Percentiles rank a stretch among this genome's conserved stretches.
Evolutionary conservation across 2,888 invertebrate species (phyloP).

Genomic region (Erpobdella octoculata): DNA sequence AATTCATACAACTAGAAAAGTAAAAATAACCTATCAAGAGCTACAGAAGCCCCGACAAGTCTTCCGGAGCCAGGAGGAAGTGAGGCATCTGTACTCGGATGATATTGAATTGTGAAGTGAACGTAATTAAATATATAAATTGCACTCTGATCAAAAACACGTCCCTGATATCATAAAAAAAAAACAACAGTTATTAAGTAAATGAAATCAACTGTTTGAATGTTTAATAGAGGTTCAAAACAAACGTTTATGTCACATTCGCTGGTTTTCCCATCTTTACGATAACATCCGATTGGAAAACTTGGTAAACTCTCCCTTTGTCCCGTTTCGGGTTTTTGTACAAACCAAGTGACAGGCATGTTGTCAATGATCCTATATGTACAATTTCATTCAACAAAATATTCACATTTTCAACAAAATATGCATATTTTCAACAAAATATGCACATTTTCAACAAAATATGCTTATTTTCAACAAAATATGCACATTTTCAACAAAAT

Average conservation of each 20-base stretch:
- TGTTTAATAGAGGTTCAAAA: not conserved
- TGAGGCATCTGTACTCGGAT: conserved; percentile 78
- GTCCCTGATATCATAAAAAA: not conserved
- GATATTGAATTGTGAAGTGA: conserved; percentile 77
- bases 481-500: no score
- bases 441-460: no score
- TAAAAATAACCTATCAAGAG: conserved; percentile 51
- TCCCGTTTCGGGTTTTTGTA: conserved; percentile 14
- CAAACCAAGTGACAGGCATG: conserved; percentile 97
- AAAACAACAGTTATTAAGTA: not conserved
- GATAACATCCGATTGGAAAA: conserved; percentile 93
- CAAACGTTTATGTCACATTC: not conserved
- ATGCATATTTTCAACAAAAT: not conserved
- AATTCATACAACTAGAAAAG: not conserved
- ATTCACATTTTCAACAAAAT: not conserved
- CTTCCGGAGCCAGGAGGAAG: conserved; percentile 70
- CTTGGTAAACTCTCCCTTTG: conserved; percentile 76
- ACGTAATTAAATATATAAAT: conserved; percentile 95
- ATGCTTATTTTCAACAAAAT: no score
- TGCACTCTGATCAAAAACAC: conserved; percentile 60
- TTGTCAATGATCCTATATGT: conserved; percentile 65
- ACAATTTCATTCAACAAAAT: not conserved
- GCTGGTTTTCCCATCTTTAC: not conserved
- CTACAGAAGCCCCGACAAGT: conserved; percentile 59
- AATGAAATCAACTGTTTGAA: not conserved